Evolutionary conservation across 2,113 vertebrate species (phyloP), one percentile per base, ranked within the genome.

Genomic region (Dipodomys spectabilis): DNA sequence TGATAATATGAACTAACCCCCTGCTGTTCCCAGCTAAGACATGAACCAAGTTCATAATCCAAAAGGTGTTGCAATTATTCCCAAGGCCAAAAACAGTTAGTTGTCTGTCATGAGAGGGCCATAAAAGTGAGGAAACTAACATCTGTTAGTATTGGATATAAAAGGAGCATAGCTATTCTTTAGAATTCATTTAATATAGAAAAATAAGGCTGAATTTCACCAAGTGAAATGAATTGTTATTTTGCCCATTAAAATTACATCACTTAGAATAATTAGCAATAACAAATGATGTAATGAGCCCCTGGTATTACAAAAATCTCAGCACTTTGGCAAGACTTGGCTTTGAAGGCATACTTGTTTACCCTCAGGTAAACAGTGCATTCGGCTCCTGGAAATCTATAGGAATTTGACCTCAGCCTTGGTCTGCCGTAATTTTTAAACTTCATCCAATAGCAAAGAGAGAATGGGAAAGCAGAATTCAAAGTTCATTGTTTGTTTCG

Each of bases 161-260:
- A 25, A 97, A 96, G 75, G 74, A 95, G 12, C 69, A 79, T 39
- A 77, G 83, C 85, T 96, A 92, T 95, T 95, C 95, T 90, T 95
- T 94, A 71, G 88, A 96, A 44, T 86, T 73, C 82, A 95, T 95
- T 97, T 97, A 91, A 85, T 87, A 44, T 28, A 94, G 73, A 92
- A 94, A 97, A 97, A 89, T 3, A 45, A 97, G 97, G 65, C 23
- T 92, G 96, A 97, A 60, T 79, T 97, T 95, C 95, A 94, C 82
- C 82, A 20, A 92, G 65, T 97, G 79, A 73, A 95, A 95, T 92
- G 77, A 95, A 74, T 67, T 85, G 10, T 94, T 93, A 93, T 94
- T 97, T 96, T 96, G 49, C 86, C 20, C 67, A 67, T 95, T 96
- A 92, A 39, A 94, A 96, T 97, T 82, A 45, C 65, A 82, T 78